phyloP scores from a whole-genome alignment of 2,888 invertebrate species.

The Chrysolina haemoptera region DNA sequence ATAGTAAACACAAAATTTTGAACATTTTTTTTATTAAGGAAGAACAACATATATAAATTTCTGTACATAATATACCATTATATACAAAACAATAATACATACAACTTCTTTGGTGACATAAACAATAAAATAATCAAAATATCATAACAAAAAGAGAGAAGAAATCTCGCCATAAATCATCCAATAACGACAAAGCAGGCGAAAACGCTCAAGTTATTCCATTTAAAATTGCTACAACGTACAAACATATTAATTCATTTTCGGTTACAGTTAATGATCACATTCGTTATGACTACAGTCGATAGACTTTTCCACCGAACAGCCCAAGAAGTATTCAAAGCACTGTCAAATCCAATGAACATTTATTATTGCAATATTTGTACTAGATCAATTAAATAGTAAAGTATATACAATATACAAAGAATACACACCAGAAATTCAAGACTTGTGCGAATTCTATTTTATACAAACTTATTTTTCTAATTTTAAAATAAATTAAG shows the following conservation, averaged over 20 bases:
- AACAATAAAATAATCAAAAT: slow-evolving; percentile 60
- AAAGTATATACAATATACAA: background rate
- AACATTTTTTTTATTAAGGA: slow-evolving; percentile 61
- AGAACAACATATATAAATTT: slow-evolving; percentile 71
- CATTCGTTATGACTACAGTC: slow-evolving; percentile 23
- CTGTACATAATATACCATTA: slow-evolving; percentile 68
- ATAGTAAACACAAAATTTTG: background rate
- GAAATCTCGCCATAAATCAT: slow-evolving; percentile 58
- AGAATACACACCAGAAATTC: background rate
- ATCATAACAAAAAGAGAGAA: slow-evolving; percentile 56
- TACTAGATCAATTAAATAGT: background rate
- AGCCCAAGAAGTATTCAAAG: background rate
- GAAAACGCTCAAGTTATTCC: slow-evolving; percentile 29
- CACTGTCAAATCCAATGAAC: background rate
- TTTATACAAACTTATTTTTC: slow-evolving; percentile 19
- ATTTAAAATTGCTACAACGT: slow-evolving; percentile 33
- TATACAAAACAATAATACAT: slow-evolving; percentile 68
- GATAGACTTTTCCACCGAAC: slow-evolving; percentile 22
- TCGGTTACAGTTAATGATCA: slow-evolving; percentile 17
- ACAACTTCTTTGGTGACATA: slow-evolving; percentile 70
- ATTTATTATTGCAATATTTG: background rate
- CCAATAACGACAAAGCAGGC: slow-evolving; percentile 36
- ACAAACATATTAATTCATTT: slow-evolving; percentile 30
- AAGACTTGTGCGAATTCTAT: background rate
- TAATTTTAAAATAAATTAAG: slow-evolving; percentile 7